Conservation (phyloP, 64 coral and sea anemone species). For the Porites lutea region DNA sequence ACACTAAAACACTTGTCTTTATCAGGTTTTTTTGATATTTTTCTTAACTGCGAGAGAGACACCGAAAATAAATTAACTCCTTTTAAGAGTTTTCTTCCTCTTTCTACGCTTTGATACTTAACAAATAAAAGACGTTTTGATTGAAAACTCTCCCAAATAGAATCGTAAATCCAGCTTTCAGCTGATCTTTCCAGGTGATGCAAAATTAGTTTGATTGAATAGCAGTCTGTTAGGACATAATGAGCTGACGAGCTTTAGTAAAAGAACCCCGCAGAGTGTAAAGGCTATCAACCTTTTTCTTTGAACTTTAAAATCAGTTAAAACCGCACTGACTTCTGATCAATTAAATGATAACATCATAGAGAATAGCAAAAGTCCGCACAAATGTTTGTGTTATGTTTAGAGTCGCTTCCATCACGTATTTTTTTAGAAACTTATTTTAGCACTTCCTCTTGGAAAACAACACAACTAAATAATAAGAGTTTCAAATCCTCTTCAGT, state of each 20-base stretch:
- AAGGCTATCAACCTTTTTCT: conserved; percentile 7
- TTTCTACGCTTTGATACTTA: not conserved
- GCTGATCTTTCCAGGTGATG: conserved; percentile 6
- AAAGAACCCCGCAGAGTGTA: conserved; percentile 30
- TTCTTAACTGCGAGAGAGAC: not conserved
- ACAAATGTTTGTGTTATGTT: not conserved
- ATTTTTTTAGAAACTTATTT: too few species aligned
- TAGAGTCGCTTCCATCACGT: too few species aligned
- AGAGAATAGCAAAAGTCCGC: not conserved
- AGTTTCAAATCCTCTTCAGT: too few species aligned
- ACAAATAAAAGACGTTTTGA: not conserved
- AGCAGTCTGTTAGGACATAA: not conserved
- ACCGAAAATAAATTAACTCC: not conserved
- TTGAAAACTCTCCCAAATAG: not conserved
- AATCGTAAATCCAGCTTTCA: conserved; percentile 28
- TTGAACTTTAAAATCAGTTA: not conserved
- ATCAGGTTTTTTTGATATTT: too few species aligned
- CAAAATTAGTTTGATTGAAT: conserved; percentile 24
- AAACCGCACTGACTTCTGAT: not conserved
- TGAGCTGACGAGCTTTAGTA: not conserved
- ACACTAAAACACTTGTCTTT: too few species aligned
- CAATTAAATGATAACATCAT: not conserved
- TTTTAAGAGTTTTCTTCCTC: not conserved
- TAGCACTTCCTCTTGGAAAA: too few species aligned
- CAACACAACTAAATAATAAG: too few species aligned